Conservation (phyloP, 2,888 invertebrate genomes). For the Sinopyrophorus schimmeli region DNA sequence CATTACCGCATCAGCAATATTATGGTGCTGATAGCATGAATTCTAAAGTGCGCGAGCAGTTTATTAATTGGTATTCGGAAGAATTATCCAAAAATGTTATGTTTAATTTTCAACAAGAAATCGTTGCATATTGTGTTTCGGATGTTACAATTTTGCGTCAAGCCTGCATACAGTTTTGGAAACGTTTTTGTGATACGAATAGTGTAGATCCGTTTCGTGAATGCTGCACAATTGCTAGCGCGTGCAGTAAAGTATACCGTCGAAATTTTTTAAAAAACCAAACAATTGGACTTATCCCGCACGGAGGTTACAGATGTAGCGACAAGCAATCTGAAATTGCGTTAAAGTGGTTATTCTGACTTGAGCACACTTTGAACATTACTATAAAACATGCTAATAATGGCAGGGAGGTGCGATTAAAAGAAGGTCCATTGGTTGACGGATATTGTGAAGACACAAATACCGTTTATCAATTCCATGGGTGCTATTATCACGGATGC, state of each 20-base stretch:
- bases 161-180: slow-evolving; percentile 20
- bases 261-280: background rate
- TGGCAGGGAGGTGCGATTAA: background rate
- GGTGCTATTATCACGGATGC: slow-evolving; percentile 12
- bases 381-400: slow-evolving; percentile 9
- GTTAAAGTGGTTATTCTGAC: too few relatives aligned
- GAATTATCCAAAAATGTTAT: background rate
- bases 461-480: slow-evolving; percentile 9
- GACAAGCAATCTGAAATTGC: slow-evolving; percentile 1
- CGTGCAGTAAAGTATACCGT: slow-evolving; percentile 18
- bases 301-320: background rate
- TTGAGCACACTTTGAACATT: too few relatives aligned
- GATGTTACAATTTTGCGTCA: slow-evolving; percentile 25
- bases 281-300: background rate
- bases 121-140: slow-evolving; percentile 19
- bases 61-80: slow-evolving; percentile 16
- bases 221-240: slow-evolving; percentile 18
- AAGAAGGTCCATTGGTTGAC: slow-evolving; percentile 3
- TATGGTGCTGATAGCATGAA: slow-evolving; percentile 17
- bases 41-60: slow-evolving; percentile 3
- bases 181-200: background rate
- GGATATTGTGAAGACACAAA: slow-evolving; percentile 7
- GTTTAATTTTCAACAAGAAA: slow-evolving; percentile 26
- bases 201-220: slow-evolving; percentile 23
- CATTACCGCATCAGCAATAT: too few relatives aligned